Conservation (phyloP, 1,140 invertebrate genomes). For the Drosophila lacertosa region DNA sequence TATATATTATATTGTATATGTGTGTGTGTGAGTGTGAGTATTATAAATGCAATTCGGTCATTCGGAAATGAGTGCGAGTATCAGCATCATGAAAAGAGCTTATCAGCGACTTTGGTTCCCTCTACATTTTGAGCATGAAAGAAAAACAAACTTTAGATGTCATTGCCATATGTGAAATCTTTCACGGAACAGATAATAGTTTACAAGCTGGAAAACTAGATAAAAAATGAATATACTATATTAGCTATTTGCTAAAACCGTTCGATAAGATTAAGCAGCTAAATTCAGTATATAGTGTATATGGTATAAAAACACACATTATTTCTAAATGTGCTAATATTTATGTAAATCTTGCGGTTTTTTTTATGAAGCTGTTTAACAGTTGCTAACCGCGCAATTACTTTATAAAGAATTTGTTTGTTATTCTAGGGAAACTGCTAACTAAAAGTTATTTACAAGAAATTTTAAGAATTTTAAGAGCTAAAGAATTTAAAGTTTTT, state of each 20-base stretch:
- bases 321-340: conserved; percentile 3
- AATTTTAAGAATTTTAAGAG: too few species aligned
- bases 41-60: conserved; percentile 42
- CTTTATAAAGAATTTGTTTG: background rate
- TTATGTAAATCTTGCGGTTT: conserved; percentile 11
- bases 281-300: background rate
- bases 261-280: background rate
- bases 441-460: too few species aligned
- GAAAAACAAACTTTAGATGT: conserved; percentile 30
- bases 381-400: conserved; percentile 2
- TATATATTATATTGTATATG: background rate
- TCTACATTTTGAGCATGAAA: conserved; percentile 17
- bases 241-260: conserved; percentile 1
- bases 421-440: background rate
- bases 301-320: background rate
- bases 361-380: background rate
- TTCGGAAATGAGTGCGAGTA: conserved; percentile 25
- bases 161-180: conserved; percentile 36
- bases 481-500: too few species aligned
- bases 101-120: conserved; percentile 27
- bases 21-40: background rate
- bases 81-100: conserved; percentile 27
- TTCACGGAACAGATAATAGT: conserved; percentile 4
- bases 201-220: conserved; percentile 1
- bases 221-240: conserved; percentile 3